phyloP scores from a whole-genome alignment of 2,797 vertebrate genomes.

The Cossypha niveicapilla region DNA sequence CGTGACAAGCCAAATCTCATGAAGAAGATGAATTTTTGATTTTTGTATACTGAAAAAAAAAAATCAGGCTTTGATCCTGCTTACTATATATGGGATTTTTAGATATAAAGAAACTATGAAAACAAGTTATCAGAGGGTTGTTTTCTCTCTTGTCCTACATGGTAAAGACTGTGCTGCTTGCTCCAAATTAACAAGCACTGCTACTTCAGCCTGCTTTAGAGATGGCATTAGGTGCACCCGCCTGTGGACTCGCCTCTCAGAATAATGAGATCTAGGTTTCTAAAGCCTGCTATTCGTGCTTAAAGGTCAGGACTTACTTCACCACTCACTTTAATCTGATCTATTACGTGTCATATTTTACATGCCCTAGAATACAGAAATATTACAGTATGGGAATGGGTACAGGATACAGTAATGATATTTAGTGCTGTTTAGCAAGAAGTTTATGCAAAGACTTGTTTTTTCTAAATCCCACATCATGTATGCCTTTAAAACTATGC shows the following conservation, averaged over 20 bases:
- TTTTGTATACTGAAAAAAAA: background rate
- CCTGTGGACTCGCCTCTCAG: fast-evolving
- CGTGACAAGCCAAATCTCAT: background rate
- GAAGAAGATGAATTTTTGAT: background rate
- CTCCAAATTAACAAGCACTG: background rate
- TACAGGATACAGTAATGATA: background rate
- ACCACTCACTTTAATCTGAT: background rate
- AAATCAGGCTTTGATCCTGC: background rate
- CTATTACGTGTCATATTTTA: background rate
- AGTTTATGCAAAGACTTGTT: background rate
- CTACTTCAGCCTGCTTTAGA: background rate
- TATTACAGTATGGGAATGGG: background rate
- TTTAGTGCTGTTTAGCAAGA: background rate
- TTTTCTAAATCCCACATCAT: background rate
- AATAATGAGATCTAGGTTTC: background rate
- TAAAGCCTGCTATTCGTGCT: background rate
- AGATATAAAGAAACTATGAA: background rate
- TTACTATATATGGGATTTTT: background rate
- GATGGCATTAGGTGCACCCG: background rate
- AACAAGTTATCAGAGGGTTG: background rate
- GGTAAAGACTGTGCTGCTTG: background rate
- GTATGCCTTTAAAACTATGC: background rate
- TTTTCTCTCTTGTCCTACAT: background rate
- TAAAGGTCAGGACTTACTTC: background rate
- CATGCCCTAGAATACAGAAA: background rate